Base-by-base conservation (phyloP, 2,797 vertebrate species). In the Chrosomus eos region DNA sequence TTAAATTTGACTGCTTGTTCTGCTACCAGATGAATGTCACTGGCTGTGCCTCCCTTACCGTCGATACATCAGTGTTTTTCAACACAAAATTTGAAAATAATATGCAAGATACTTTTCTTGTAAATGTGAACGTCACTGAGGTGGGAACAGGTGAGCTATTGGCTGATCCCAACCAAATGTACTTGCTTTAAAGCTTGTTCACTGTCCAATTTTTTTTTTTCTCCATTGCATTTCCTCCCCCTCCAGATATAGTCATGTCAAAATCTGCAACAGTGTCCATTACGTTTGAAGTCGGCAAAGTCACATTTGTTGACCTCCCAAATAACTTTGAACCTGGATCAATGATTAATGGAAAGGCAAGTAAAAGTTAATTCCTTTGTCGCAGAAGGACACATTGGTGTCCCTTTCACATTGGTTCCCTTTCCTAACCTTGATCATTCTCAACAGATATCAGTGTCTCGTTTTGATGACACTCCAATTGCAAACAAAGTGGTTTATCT, bases 61-160 rank as follows among this genome's bases (percentile, higher is more conserved):
- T 89, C 23, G 83, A 28, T 28, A 76, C 74, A 2, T 71, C 87
- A 10, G 4, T 0, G 9, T 88, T 88, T 8, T 76, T 76, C 1
- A 60, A 26, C 38, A 62, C 87, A 19, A 14, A 64, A 26, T 31
- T 73, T 70, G 82, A 86, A 45, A 1, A 10, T 2, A 5, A 58
- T 45, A 45, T 87, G 5, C 23, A 66, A 8, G 2, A 85, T 5
- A 0, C 0, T 1, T 21, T 89, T 36, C 18, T 31, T 19, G 36
- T 79, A 40, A 53, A 13, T 9, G 45, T 45, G 38, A 88, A 43
- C 2, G 23, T 88, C 31, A 81, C 68, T 64, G 88, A 89, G 51
- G 86, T 82, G 48, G 86, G 79, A 80, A 89, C 84, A 23, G 88
- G 88, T 88, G 68, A 84, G 78, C 11, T 43, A 45, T 5, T 45